Evolutionary conservation across 2,113 vertebrate species (phyloP).

Genomic region (Phyllostomus discolor): DNA sequence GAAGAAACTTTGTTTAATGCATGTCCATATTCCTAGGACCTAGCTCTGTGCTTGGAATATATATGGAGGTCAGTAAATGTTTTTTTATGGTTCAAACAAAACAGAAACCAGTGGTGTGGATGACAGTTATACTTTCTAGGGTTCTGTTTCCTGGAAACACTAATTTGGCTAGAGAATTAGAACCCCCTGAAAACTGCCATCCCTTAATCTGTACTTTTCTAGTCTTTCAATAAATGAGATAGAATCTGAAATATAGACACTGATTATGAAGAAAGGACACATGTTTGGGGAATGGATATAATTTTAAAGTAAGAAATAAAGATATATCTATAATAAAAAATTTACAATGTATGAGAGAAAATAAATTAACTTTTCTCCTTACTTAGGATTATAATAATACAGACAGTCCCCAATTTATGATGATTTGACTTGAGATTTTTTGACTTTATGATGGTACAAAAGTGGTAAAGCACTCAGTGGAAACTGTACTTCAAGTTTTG

Average conservation of each 20-base stretch:
- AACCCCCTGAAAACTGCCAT: background rate
- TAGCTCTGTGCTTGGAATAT: background rate
- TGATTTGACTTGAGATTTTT: background rate
- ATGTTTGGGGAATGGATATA: background rate
- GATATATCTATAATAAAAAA: background rate
- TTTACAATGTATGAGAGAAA: background rate
- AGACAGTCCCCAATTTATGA: background rate
- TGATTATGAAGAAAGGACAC: background rate
- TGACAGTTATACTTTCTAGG: background rate
- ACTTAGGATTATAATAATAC: background rate
- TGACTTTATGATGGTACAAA: background rate
- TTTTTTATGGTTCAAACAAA: background rate
- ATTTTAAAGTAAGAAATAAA: background rate
- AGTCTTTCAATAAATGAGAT: background rate
- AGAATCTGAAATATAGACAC: background rate
- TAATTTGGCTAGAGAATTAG: background rate
- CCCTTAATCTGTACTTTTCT: background rate
- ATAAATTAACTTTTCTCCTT: background rate
- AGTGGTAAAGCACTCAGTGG: background rate
- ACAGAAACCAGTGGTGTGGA: background rate
- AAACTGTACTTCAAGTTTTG: background rate
- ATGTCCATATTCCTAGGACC: background rate
- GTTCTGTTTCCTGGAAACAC: background rate
- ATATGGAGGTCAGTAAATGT: background rate
- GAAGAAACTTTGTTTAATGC: background rate